A percentile compares a stretch with the other conserved stretches of the same genome.
phyloP scores from a whole-genome alignment of 2,888 invertebrate species.

The Chloromyia formosa region DNA sequence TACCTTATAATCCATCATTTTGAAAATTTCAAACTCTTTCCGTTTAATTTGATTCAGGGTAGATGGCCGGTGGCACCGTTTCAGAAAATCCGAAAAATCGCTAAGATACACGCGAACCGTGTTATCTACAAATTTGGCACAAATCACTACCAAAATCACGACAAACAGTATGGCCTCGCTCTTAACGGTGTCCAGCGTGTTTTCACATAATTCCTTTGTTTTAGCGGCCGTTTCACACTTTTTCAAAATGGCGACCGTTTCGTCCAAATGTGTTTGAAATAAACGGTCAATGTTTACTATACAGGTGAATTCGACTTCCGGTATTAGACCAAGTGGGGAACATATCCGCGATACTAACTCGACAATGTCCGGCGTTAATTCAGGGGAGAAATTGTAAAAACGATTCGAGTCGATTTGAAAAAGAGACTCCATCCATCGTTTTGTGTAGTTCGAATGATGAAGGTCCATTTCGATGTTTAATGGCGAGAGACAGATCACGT shows the following conservation, averaged over 20 bases:
- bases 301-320: conserved; percentile 40
- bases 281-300: conserved; percentile 37
- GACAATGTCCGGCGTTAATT: background rate
- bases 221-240: background rate
- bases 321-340: conserved; percentile 6
- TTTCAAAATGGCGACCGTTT: background rate
- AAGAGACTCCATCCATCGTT: background rate
- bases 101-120: background rate
- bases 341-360: conserved; percentile 36
- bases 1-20: background rate
- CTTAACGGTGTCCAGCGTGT: background rate
- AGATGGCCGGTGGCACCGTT: background rate
- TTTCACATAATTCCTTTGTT: background rate
- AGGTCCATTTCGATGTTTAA: too few species aligned
- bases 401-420: background rate
- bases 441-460: background rate
- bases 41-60: background rate
- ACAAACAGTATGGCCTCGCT: background rate
- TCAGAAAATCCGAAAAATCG: background rate
- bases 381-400: background rate
- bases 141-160: background rate
- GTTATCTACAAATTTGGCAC: background rate
- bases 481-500: too few species aligned
- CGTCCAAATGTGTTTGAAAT: background rate
- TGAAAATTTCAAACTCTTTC: background rate